Conservation (phyloP, 2,797 vertebrate genomes). For the Manis pentadactyla region DNA sequence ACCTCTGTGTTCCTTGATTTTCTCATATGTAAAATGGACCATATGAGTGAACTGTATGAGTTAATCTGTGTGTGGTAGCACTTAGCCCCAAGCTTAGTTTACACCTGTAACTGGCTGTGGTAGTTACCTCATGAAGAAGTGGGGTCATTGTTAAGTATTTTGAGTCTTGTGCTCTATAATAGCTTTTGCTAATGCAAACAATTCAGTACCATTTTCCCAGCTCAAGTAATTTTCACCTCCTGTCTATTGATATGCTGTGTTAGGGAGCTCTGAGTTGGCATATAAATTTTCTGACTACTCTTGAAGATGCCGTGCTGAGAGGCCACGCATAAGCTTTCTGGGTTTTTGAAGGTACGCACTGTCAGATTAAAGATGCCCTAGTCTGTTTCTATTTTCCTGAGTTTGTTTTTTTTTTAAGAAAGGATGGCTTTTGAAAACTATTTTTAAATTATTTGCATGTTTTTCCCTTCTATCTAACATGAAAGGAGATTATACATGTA, state of each 20-base stretch:
- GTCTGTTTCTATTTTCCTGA: background rate
- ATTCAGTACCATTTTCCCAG: background rate
- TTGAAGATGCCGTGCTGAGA: background rate
- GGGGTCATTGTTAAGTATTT: background rate
- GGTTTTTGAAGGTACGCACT: background rate
- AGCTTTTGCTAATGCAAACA: background rate
- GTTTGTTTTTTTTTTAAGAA: background rate
- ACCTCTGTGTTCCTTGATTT: background rate
- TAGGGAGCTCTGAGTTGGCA: background rate
- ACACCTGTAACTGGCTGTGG: background rate
- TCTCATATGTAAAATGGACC: background rate
- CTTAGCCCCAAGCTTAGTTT: background rate
- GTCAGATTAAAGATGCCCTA: background rate
- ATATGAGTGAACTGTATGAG: background rate
- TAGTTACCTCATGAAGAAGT: background rate
- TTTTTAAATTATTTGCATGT: background rate
- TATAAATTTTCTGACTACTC: background rate
- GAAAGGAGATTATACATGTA: background rate
- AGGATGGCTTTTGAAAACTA: background rate
- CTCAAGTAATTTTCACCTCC: background rate
- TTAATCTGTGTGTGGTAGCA: background rate
- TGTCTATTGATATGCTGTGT: background rate
- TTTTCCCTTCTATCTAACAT: background rate
- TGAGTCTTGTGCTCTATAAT: background rate
- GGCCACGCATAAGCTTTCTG: background rate